Conservation (phyloP, 2,113 vertebrate species). For the Lagopus muta region DNA sequence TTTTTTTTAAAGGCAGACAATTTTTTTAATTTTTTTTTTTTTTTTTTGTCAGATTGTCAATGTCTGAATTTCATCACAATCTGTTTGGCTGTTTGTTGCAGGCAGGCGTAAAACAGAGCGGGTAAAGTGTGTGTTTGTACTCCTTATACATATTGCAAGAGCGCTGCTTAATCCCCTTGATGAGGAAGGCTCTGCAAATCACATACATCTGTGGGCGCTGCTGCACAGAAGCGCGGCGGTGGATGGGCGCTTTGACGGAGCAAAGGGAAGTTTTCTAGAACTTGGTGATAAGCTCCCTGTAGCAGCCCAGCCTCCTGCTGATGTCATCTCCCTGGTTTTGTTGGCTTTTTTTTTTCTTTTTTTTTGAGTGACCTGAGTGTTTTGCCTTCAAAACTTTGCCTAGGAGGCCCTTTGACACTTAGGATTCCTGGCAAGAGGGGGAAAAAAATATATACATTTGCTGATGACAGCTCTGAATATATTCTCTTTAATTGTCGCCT, state of each 20-base stretch:
- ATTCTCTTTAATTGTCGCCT: constrained; percentile 67
- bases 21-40: neutral
- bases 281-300: neutral
- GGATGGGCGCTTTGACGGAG: neutral
- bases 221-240: constrained; percentile 33
- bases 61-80: constrained; percentile 84
- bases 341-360: neutral
- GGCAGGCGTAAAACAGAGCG: constrained; percentile 76
- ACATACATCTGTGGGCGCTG: constrained; percentile 55
- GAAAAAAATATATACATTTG: constrained; percentile 29
- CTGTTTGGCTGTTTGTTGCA: constrained; percentile 84
- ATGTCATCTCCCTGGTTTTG: neutral
- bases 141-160: constrained; percentile 79
- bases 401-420: constrained; percentile 12
- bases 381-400: constrained; percentile 44
- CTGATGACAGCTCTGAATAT: constrained; percentile 57
- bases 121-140: constrained; percentile 78
- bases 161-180: constrained; percentile 71
- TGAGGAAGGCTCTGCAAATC: constrained; percentile 72
- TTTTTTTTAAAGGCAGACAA: neutral
- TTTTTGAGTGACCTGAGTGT: neutral
- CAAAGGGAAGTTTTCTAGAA: neutral
- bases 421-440: constrained; percentile 41
- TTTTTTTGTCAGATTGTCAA: constrained; percentile 82
- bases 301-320: constrained; percentile 4